These are phyloP conservation scores for Doris montereyensis DNA, from an alignment of 2,888 invertebrate species.

Conservation along the genomic window DNA sequence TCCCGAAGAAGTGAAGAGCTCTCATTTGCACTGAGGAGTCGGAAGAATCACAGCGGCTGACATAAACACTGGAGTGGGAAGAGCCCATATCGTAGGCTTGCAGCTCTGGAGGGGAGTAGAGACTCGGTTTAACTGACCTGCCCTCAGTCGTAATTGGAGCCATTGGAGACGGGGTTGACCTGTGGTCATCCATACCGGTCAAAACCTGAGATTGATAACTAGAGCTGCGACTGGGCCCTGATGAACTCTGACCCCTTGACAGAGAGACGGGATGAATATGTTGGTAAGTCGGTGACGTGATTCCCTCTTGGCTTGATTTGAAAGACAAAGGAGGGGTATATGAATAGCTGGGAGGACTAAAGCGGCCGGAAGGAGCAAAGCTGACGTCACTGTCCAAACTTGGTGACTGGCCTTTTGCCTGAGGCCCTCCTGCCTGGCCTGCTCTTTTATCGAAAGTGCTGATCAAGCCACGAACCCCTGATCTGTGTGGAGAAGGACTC, in stretches of 20 bases:
- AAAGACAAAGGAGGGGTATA: constrained; percentile 28
- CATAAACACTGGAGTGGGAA: constrained; percentile 57
- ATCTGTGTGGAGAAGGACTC: neutral
- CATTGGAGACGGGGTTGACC: constrained; percentile 45
- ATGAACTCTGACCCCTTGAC: constrained; percentile 7
- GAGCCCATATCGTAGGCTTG: constrained; percentile 64
- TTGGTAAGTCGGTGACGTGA: constrained; percentile 4
- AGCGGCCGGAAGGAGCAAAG: no score
- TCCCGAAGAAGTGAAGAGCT: constrained; percentile 73
- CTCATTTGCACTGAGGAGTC: constrained; percentile 76
- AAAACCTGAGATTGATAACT: constrained; percentile 7
- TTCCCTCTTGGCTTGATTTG: constrained; percentile 1
- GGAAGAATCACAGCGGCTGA: constrained; percentile 68
- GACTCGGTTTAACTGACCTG: constrained; percentile 63
- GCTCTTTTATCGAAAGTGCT: constrained; percentile 35
- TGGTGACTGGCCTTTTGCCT: no score
- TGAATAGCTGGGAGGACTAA: constrained; percentile 27
- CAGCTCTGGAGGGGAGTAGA: constrained; percentile 68
- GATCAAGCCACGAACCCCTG: constrained; percentile 31
- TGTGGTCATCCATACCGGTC: neutral
- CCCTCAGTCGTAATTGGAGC: constrained; percentile 66
- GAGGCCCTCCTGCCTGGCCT: neutral
- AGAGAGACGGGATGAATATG: constrained; percentile 15
- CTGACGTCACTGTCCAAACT: no score
- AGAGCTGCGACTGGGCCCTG: constrained; percentile 12